Evolutionary conservation across 2,113 vertebrate species (phyloP), one percentile per base, ranked within the genome.

Genomic region (Oncorhynchus clarkii): DNA sequence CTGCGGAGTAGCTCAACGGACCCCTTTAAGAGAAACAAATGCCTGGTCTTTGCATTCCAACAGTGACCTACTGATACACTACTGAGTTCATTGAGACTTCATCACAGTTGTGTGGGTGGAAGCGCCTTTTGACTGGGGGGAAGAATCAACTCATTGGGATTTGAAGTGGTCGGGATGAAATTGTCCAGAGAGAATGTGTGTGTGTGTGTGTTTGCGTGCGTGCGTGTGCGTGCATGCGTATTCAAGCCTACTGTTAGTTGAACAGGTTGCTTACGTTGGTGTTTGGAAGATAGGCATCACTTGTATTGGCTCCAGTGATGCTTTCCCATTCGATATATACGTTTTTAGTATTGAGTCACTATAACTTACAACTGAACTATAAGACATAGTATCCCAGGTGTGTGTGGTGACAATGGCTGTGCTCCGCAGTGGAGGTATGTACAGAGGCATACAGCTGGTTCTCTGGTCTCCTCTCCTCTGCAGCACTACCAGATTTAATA

Each of bases 401-500:
- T 45, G 39, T 45, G 39, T 45, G 39, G 39, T 1, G 39, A 45
- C 39, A 45, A 45, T 45, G 39, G 39, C 39, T 45, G 39, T 45
- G 39, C 39, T 11, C 39, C 3, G 9, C 39, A 45, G 39, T 11
- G 39, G 39, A 12, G 39, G 39, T 45, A 45, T 45, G 39, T 45
- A 45, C 24, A 82, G 83, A 71, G 72, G 78, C 67, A 62, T 29
- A 83, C 82, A 84, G 81, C 71, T 77, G 88, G 39, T 85, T 88
- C 14, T 78, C 78, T 80, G 83, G 86, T 45, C 39, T 45, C 39
- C 39, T 45, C 39, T 54, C 14, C 51, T 54, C 16, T 18, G 88
- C 88, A 86, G 89, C 88, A 87, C 85, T 82, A 90, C 86, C 87
- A 92, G 92, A 93, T 94, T 92, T 92, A 93, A 92, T 92, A 93